These are phyloP conservation scores for Maccullochella peelii DNA, from an alignment of 2,113 vertebrate species.

Conservation along the genomic window DNA sequence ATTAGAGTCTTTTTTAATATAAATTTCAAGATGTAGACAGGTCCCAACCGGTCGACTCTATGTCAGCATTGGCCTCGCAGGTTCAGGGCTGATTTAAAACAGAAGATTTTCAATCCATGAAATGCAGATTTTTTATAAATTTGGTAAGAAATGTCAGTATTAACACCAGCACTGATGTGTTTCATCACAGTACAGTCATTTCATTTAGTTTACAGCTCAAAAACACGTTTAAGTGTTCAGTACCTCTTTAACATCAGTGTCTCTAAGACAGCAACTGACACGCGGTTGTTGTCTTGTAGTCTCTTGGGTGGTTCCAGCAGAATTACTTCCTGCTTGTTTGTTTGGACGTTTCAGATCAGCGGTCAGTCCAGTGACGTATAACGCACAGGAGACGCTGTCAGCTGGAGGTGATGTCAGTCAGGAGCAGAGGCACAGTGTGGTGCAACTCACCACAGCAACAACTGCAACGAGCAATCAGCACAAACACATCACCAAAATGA, in stretches of 20 bases:
- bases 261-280: not conserved
- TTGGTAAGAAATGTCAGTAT: no score
- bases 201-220: no score
- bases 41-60: no score
- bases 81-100: no score
- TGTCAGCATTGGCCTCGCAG: no score
- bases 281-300: not conserved
- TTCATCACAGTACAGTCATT: no score
- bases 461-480: not conserved
- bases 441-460: not conserved
- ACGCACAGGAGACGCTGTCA: not conserved
- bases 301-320: not conserved
- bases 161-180: no score
- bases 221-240: no score
- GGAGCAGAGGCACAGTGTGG: not conserved
- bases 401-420: not conserved
- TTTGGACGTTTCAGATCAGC: not conserved
- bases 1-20: no score
- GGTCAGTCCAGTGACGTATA: not conserved
- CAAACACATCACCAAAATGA: not conserved
- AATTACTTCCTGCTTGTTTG: slow-evolving; percentile 31
- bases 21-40: no score
- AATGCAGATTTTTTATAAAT: no score
- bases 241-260: not conserved
- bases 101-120: no score